Evolutionary conservation across 2,888 invertebrate genomes (phyloP).

Genomic region (Lutraria lutraria): DNA sequence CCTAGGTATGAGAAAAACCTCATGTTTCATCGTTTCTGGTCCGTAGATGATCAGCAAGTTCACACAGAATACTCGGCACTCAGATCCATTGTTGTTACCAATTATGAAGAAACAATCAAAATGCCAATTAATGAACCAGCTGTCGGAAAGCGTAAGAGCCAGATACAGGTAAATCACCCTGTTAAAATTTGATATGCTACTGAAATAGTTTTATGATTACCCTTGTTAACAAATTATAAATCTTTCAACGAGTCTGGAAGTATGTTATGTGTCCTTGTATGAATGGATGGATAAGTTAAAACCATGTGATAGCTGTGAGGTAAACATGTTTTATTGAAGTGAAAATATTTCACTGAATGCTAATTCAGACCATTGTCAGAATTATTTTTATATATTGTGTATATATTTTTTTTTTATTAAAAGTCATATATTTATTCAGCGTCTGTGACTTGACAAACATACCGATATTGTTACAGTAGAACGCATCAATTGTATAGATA

Average conservation of each 20-base stretch:
- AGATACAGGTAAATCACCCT: slow-evolving; percentile 91
- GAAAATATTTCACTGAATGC: too few relatives aligned
- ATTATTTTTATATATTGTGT: too few relatives aligned
- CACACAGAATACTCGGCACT: slow-evolving; percentile 98
- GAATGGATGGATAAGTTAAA: too few relatives aligned
- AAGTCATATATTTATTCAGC: background rate
- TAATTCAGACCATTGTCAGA: too few relatives aligned
- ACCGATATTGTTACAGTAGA: background rate
- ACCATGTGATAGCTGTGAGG: too few relatives aligned
- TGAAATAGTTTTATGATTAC: too few relatives aligned
- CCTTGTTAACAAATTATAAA: too few relatives aligned
- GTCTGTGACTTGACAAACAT: slow-evolving; percentile 7
- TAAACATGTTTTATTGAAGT: too few relatives aligned
- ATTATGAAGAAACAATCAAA: slow-evolving; percentile 98
- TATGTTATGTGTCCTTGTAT: too few relatives aligned
- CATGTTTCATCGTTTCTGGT: slow-evolving; percentile 97
- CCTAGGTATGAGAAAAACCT: slow-evolving; percentile 91
- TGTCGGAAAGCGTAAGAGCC: slow-evolving; percentile 96
- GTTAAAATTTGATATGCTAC: too few relatives aligned
- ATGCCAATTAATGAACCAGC: slow-evolving; percentile 99
- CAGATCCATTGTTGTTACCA: slow-evolving; percentile 98
- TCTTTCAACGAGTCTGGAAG: too few relatives aligned
- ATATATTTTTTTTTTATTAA: too few relatives aligned
- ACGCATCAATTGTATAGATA: background rate
- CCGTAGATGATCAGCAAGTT: slow-evolving; percentile 97